Evolutionary conservation across 1,140 invertebrate genomes (phyloP).

Genomic region (Drosophila micromelanica): DNA sequence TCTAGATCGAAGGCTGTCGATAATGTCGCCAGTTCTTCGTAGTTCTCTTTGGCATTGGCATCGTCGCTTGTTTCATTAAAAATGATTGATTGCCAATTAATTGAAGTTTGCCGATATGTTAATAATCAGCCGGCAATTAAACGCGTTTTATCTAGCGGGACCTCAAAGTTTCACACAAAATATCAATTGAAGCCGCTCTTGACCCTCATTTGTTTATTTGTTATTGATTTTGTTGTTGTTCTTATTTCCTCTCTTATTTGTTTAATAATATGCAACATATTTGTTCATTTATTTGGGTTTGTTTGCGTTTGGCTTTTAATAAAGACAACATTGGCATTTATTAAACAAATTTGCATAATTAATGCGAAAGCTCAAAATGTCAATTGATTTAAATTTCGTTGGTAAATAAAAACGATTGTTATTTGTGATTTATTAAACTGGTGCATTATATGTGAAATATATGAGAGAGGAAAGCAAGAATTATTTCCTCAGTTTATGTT

Average conservation of each 20-base stretch:
- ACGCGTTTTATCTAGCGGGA: slow-evolving; percentile 35
- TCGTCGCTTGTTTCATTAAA: slow-evolving; percentile 72
- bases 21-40: slow-evolving; percentile 71
- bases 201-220: slow-evolving; percentile 12
- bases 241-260: slow-evolving; percentile 25
- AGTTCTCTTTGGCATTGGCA: slow-evolving; percentile 13
- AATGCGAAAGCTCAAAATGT: not conserved
- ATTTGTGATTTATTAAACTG: not conserved
- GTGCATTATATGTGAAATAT: not conserved
- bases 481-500: not conserved
- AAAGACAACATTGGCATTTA: slow-evolving; percentile 43
- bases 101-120: slow-evolving; percentile 79
- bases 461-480: not conserved
- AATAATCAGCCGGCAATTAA: slow-evolving; percentile 65
- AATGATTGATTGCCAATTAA: slow-evolving; percentile 82
- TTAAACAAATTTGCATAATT: slow-evolving; percentile 39
- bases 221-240: slow-evolving; percentile 17
- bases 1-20: slow-evolving; percentile 70
- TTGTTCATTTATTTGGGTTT: slow-evolving; percentile 38
- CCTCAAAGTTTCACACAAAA: not conserved
- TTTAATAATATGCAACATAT: slow-evolving; percentile 18
- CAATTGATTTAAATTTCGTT: slow-evolving; percentile 4
- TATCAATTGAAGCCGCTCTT: not conserved
- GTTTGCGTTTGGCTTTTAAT: slow-evolving; percentile 46
- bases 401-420: slow-evolving; percentile 8